A percentile compares a stretch with the other conserved stretches of the same genome.
These are phyloP conservation scores for Sphenodon punctatus DNA, from an alignment of 2,797 vertebrate species.

Conservation along the genomic window DNA sequence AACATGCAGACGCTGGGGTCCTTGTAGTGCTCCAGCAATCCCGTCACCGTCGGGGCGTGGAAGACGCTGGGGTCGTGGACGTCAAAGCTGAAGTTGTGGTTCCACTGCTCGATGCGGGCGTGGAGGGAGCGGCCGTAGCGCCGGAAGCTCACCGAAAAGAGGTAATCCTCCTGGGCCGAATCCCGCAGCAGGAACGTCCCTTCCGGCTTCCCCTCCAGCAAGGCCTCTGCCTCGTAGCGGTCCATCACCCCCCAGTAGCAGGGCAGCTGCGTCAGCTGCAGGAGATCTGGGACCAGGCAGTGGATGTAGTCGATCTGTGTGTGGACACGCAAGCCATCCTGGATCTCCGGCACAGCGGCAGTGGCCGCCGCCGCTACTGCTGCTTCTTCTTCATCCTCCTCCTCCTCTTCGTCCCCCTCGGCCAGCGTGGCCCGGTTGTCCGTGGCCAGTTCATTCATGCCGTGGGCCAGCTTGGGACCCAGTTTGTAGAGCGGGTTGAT, in stretches of 20 bases:
- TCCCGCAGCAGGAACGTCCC: conserved; percentile 86
- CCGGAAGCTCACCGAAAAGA: conserved; percentile 88
- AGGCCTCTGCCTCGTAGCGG: conserved; percentile 83
- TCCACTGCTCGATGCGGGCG: conserved; percentile 87
- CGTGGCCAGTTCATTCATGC: conserved; percentile 80
- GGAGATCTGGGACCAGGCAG: conserved; percentile 85
- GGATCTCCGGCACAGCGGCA: conserved; percentile 68
- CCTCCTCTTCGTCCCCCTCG: conserved; percentile 73
- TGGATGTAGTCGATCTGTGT: conserved; percentile 87
- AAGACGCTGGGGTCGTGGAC: conserved; percentile 88
- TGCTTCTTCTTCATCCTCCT: conserved; percentile 65
- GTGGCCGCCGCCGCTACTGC: conserved; percentile 51
- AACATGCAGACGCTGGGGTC: conserved; percentile 90
- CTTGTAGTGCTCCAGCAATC: conserved; percentile 86
- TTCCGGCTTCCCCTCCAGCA: conserved; percentile 85
- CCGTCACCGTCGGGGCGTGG: conserved; percentile 82
- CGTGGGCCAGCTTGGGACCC: conserved; percentile 84
- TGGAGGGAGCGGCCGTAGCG: conserved; percentile 86
- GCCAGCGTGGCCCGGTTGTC: conserved; percentile 65
- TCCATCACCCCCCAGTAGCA: conserved; percentile 90
- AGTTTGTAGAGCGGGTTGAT: conserved; percentile 84
- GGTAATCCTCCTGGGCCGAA: conserved; percentile 87
- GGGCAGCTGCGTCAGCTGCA: conserved; percentile 81
- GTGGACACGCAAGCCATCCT: conserved; percentile 48
- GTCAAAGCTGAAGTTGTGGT: conserved; percentile 89